These are phyloP conservation scores for Anagrus nilaparvatae DNA, from an alignment of 1,140 invertebrate genomes.

Conservation along the genomic window DNA sequence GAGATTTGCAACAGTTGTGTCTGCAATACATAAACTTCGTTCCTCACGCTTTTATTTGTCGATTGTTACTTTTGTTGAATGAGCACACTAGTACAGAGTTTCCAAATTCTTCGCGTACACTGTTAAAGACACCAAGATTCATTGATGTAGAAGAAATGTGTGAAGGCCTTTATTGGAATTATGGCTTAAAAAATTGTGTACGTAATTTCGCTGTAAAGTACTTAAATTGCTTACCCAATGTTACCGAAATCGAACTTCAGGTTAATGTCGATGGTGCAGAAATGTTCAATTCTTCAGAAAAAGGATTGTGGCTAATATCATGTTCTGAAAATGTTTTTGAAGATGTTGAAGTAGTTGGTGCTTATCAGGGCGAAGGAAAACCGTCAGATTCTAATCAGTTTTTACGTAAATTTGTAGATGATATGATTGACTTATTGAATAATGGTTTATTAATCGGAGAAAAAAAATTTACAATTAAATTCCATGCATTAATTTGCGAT, in stretches of 20 bases:
- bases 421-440: background rate
- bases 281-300: background rate
- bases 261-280: background rate
- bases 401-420: slow-evolving; percentile 9
- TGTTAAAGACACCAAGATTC: slow-evolving; percentile 2
- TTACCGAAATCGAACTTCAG: no score
- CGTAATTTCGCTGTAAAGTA: no score
- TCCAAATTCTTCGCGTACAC: background rate
- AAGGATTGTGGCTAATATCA: background rate
- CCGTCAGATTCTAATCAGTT: slow-evolving; percentile 10
- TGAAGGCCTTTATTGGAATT: slow-evolving; percentile 1
- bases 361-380: slow-evolving; percentile 2
- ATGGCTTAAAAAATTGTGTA: background rate
- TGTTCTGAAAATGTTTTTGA: background rate
- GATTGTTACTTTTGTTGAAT: background rate
- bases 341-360: background rate
- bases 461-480: slow-evolving; percentile 8
- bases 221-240: no score
- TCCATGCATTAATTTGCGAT: slow-evolving; percentile 28
- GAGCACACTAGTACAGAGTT: background rate
- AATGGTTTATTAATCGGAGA: slow-evolving; percentile 2
- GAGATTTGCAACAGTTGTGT: no score
- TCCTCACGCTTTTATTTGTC: no score
- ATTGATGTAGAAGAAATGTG: slow-evolving; percentile 2
- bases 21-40: no score